Evolutionary conservation across 2,888 invertebrate genomes (phyloP), one percentile per base, ranked within the genome.

Genomic region (Ormyrus thymus): DNA sequence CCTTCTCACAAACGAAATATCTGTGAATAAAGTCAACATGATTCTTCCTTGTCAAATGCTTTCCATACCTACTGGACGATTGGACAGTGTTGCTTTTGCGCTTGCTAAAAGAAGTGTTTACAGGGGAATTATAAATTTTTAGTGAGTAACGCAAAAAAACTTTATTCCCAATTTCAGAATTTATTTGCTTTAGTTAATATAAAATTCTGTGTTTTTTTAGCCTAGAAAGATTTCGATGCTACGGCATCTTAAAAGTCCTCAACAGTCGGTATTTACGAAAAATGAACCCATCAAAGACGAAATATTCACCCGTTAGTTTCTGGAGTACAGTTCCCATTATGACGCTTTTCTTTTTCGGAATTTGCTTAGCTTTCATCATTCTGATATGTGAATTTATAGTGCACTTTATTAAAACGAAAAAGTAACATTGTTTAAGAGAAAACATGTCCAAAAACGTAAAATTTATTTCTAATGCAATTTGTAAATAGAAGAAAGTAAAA

Each of bases 101-200:
- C 62, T 83, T 10, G 46, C 71, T 1, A 83, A 83, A 53, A 43
- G 55, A 1, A 82, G 78, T 74, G 80, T 78, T 1, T 82, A 71
- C 56, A 75, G 53, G 6, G 69, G 58, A 15, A 15, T 82, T 10
- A 58, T 83, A 9, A 82, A 82, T 68, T 79, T 58, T 62, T 64
- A 81, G 82, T 83, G 64, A 79, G 81, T 66, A 70, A 3, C 13
- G 45, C 45, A 10, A n/a, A 45, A 55, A 48, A 5, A 48, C 5
- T 46, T 13, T 10, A 58, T 3, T 46, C 29, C 29, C 29, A 29
- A 29, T 29, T 29, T 29, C 29, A 29, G 4, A 29, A 29, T 29
- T 29, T 0, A 29, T 29, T 29, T 29, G 29, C 29, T 29, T 29
- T 4, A 29, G 29, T 29, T 29, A 29, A 29, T 29, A 29, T 29